These are phyloP conservation scores for Periophthalmus modestus DNA, from an alignment of 2,113 vertebrate species.

Conservation along the genomic window DNA sequence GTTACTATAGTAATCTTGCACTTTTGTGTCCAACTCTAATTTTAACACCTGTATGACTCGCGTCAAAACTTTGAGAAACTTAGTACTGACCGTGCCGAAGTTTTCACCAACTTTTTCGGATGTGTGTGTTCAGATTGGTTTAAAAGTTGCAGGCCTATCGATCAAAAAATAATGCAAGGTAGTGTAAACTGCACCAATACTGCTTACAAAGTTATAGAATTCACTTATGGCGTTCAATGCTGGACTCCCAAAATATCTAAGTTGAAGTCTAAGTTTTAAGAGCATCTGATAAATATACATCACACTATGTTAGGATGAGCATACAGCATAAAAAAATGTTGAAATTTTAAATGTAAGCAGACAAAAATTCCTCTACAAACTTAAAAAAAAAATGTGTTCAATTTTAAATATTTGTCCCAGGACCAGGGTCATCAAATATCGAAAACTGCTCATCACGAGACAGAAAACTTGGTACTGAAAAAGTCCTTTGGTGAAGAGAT, in stretches of 20 bases:
- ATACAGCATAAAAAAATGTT: background rate
- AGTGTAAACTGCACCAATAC: background rate
- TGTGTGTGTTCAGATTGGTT: background rate
- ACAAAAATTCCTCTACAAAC: background rate
- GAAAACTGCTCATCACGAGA: background rate
- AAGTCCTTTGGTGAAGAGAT: constrained; percentile 26
- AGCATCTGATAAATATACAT: background rate
- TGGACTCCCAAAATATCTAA: background rate
- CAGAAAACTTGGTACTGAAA: background rate
- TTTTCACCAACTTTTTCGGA: constrained; percentile 3
- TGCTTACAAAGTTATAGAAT: background rate
- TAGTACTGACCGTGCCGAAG: constrained; percentile 4
- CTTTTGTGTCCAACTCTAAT: constrained; percentile 22
- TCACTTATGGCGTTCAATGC: background rate
- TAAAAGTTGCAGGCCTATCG: background rate
- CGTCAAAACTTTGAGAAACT: constrained; percentile 5
- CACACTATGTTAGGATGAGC: background rate
- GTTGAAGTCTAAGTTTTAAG: too few species aligned
- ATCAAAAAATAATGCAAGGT: background rate
- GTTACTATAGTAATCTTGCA: constrained; percentile 22
- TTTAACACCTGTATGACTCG: constrained; percentile 32
- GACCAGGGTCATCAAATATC: too few species aligned
- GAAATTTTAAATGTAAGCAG: background rate
- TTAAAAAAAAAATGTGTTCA: too few species aligned
- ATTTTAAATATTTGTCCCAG: too few species aligned